A percentile compares a stretch with the other conserved stretches of the same genome.
Evolutionary conservation across 2,888 invertebrate genomes (phyloP).

Genomic region (Dermolepida albohirtum): DNA sequence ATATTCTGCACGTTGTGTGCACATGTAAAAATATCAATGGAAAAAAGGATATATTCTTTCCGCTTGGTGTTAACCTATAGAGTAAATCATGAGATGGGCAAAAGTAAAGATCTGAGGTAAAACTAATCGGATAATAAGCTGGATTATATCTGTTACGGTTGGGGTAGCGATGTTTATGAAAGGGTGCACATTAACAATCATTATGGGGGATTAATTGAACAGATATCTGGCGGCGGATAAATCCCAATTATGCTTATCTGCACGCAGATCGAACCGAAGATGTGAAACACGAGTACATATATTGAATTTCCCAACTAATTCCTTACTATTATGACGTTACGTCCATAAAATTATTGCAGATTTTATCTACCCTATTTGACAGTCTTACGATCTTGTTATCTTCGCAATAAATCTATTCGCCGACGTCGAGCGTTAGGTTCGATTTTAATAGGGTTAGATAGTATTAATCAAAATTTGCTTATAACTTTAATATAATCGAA

Average conservation of each 20-base stretch:
- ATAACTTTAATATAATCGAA: too few species aligned
- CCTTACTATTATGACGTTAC: neutral
- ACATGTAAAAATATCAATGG: too few species aligned
- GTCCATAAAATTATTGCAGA: slow-evolving; percentile 16
- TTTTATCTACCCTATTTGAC: slow-evolving; percentile 10
- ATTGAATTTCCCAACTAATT: slow-evolving; percentile 6
- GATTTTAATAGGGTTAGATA: too few species aligned
- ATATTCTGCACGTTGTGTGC: too few species aligned
- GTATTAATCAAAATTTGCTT: too few species aligned
- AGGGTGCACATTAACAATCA: slow-evolving; percentile 25
- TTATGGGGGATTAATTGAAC: slow-evolving; percentile 42
- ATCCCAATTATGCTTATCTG: slow-evolving; percentile 17
- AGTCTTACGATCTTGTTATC: slow-evolving; percentile 15
- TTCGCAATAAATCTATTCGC: slow-evolving; percentile 1
- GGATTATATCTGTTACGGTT: slow-evolving; percentile 21
- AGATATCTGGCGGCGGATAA: slow-evolving; percentile 11
- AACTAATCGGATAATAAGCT: slow-evolving; percentile 25
- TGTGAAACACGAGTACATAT: neutral
- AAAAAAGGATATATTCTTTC: too few species aligned
- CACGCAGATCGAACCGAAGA: slow-evolving; percentile 17
- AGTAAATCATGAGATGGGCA: slow-evolving; percentile 44
- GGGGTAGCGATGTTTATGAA: slow-evolving; percentile 23
- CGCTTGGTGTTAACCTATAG: neutral
- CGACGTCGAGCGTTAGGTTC: neutral
- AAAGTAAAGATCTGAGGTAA: slow-evolving; percentile 27